These are phyloP conservation scores for Lycorma delicatula DNA, from an alignment of 1,140 invertebrate genomes.

Conservation along the genomic window DNA sequence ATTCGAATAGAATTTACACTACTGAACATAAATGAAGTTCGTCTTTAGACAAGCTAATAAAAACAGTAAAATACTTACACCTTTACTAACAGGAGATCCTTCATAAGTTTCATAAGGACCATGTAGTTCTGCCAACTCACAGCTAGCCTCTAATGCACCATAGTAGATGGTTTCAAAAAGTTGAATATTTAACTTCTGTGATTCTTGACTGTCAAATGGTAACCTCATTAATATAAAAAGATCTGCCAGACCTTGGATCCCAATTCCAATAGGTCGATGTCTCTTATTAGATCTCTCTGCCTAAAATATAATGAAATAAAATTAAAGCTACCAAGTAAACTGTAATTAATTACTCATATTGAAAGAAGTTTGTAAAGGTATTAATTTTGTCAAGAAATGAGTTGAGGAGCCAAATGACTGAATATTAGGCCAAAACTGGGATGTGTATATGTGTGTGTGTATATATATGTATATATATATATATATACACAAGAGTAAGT, in stretches of 20 bases:
- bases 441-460: too few relatives aligned
- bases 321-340: too few relatives aligned
- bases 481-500: too few relatives aligned
- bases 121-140: conserved; percentile 80
- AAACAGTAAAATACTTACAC: conserved; percentile 41
- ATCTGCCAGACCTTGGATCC: conserved; percentile 95
- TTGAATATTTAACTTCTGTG: conserved; percentile 81
- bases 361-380: too few relatives aligned
- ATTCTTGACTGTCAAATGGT: conserved; percentile 84
- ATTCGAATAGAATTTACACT: too few relatives aligned
- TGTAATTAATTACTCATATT: too few relatives aligned
- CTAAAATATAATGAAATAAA: too few relatives aligned
- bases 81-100: conserved; percentile 89
- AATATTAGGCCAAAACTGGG: too few relatives aligned
- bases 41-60: background rate
- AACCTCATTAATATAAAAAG: conserved; percentile 90
- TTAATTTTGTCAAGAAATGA: too few relatives aligned
- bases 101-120: conserved; percentile 88
- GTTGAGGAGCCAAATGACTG: too few relatives aligned
- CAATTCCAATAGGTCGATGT: conserved; percentile 94
- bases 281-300: conserved; percentile 75
- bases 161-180: conserved; percentile 99
- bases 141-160: conserved; percentile 92
- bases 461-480: too few relatives aligned
- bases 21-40: too few relatives aligned